Conservation (phyloP, 2,113 vertebrate genomes). For the Salvelinus fontinalis region DNA sequence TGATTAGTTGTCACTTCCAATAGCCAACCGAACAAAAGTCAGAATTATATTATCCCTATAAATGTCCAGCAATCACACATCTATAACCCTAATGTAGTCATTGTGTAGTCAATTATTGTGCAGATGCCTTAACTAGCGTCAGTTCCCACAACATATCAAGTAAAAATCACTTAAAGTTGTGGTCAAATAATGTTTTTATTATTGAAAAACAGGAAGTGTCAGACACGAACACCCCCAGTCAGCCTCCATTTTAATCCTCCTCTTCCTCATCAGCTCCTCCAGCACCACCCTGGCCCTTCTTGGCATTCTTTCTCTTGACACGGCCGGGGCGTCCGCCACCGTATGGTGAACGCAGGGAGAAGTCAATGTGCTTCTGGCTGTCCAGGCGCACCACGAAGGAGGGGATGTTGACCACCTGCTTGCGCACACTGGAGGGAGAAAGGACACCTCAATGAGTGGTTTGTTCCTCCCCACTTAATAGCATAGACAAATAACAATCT, state of each 20-base stretch:
- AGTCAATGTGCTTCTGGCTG: constrained; percentile 95
- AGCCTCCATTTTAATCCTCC: constrained; percentile 80
- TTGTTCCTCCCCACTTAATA: neutral
- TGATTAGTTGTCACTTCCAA: no score
- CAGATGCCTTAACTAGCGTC: no score
- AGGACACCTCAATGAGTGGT: neutral
- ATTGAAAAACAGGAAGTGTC: constrained; percentile 36
- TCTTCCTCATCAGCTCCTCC: constrained; percentile 88
- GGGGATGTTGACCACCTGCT: constrained; percentile 94
- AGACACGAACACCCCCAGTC: constrained; percentile 10
- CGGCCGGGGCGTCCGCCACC: constrained; percentile 89
- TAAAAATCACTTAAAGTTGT: constrained; percentile 6
- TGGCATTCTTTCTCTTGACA: constrained; percentile 93
- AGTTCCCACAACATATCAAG: no score
- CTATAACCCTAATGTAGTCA: no score
- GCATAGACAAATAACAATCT: no score
- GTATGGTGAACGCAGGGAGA: constrained; percentile 88
- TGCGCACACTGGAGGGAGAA: constrained; percentile 79
- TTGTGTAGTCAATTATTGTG: no score
- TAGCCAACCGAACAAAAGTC: no score
- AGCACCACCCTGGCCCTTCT: constrained; percentile 88
- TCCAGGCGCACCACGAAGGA: constrained; percentile 93
- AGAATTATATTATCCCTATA: no score
- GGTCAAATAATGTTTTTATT: constrained; percentile 69
- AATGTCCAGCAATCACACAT: no score